Evolutionary conservation across 2,888 invertebrate genomes (phyloP).

Genomic region (Gasteruption jaculator): DNA sequence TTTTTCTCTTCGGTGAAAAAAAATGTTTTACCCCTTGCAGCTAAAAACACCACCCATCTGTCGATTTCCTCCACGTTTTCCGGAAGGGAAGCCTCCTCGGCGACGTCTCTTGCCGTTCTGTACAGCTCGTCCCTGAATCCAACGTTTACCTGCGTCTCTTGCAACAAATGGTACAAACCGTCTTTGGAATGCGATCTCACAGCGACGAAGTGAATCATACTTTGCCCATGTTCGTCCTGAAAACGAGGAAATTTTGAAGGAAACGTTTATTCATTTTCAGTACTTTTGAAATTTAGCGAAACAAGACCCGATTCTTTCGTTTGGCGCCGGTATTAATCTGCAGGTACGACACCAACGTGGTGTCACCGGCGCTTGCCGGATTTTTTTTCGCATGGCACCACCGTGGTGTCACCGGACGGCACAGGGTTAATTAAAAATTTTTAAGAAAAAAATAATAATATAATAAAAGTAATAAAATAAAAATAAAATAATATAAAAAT

Average conservation of each 20-base stretch:
- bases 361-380: too few relatives aligned
- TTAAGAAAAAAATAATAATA: neutral
- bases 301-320: too few relatives aligned
- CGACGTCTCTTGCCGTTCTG: constrained; percentile 81
- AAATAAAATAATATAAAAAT: neutral
- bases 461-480: neutral
- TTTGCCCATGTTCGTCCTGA: constrained; percentile 86
- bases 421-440: too few relatives aligned
- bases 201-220: constrained; percentile 84
- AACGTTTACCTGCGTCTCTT: constrained; percentile 75
- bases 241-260: constrained; percentile 20
- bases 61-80: constrained; percentile 82
- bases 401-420: too few relatives aligned
- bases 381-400: too few relatives aligned
- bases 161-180: constrained; percentile 73
- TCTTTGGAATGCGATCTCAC: constrained; percentile 77
- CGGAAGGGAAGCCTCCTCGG: constrained; percentile 70
- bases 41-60: constrained; percentile 71
- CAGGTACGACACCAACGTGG: too few relatives aligned
- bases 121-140: constrained; percentile 83
- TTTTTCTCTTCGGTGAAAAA: neutral
- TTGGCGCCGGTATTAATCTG: too few relatives aligned
- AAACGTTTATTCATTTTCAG: neutral
- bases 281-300: too few relatives aligned
- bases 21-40: constrained; percentile 63